phyloP scores from a whole-genome alignment of 2,888 invertebrate species.

The Seira musarum region DNA sequence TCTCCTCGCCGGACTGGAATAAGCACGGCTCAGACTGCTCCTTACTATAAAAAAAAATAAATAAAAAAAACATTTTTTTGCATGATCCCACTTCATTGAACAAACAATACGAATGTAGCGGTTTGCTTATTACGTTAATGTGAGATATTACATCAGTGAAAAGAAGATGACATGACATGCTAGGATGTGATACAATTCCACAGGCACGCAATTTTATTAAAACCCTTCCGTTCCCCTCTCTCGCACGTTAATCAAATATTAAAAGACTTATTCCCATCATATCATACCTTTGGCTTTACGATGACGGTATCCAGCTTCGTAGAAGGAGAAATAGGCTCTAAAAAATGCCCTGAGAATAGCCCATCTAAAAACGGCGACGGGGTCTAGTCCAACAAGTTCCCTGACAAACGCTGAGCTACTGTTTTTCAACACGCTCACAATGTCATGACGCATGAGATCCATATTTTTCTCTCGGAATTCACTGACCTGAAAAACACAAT shows the following conservation, averaged over 20 bases:
- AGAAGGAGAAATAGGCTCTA: constrained; percentile 91
- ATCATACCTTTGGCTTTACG: constrained; percentile 73
- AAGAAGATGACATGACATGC: too few relatives aligned
- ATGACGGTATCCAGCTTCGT: constrained; percentile 79
- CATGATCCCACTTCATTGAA: too few relatives aligned
- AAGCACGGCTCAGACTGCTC: constrained; percentile 65
- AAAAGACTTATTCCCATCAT: too few relatives aligned
- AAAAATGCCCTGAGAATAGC: constrained; percentile 94
- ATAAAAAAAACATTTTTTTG: not conserved
- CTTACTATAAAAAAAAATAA: constrained; percentile 56
- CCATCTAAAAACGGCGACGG: constrained; percentile 94
- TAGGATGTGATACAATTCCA: too few relatives aligned
- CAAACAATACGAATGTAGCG: too few relatives aligned
- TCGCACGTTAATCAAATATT: too few relatives aligned
- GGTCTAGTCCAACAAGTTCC: constrained; percentile 93
- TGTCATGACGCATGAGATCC: constrained; percentile 95
- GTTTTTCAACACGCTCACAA: constrained; percentile 94
- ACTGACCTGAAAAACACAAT: constrained; percentile 76
- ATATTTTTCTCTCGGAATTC: constrained; percentile 97
- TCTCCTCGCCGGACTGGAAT: constrained; percentile 67
- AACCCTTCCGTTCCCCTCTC: too few relatives aligned
- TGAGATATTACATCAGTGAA: too few relatives aligned
- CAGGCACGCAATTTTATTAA: too few relatives aligned
- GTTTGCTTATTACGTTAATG: too few relatives aligned
- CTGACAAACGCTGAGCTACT: constrained; percentile 93